Percentiles rank a stretch among this genome's conserved stretches.
Conservation (phyloP, 2,113 vertebrate genomes). For the Notiomystis cincta region DNA sequence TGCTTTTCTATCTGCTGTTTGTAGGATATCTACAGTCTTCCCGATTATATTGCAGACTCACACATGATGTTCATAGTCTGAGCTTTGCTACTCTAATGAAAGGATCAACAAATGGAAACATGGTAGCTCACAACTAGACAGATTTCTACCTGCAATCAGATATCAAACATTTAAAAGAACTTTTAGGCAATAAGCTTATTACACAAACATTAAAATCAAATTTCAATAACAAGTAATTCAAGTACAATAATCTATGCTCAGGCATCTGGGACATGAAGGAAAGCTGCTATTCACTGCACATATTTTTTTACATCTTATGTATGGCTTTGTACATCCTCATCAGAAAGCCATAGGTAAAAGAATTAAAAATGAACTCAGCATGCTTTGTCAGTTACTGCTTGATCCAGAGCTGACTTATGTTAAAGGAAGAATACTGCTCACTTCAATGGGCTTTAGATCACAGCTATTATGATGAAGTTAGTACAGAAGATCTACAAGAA, state of each 20-base stretch:
- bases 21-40: background rate
- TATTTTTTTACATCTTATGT: background rate
- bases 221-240: background rate
- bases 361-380: background rate
- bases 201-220: background rate
- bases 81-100: background rate
- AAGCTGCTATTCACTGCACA: background rate
- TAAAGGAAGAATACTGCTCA: background rate
- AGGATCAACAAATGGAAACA: background rate
- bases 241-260: background rate
- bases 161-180: background rate
- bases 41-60: background rate
- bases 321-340: background rate
- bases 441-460: background rate
- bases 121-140: background rate
- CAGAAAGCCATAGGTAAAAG: background rate
- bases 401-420: background rate
- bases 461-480: background rate
- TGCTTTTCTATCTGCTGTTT: background rate
- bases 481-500: background rate
- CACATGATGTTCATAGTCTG: background rate
- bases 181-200: background rate
- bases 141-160: background rate
- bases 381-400: background rate
- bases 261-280: background rate